Base-by-base conservation (phyloP, 2,797 vertebrate genomes). In the Clamator glandarius region DNA sequence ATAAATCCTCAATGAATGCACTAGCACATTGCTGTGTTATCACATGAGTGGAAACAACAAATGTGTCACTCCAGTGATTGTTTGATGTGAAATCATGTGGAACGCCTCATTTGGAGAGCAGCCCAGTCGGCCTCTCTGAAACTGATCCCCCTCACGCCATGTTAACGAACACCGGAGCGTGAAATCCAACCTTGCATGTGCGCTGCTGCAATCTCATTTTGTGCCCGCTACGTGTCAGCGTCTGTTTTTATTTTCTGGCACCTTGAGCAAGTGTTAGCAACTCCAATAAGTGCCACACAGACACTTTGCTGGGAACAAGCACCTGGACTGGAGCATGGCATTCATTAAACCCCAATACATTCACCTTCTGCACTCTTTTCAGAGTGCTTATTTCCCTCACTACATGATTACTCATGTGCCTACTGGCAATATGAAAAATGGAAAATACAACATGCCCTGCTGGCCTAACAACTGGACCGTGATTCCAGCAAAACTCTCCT, bases 161-260 rank as follows among this genome's bases (percentile, higher is more conserved):
- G 96, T 84, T 96, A 69, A 80, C 63, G 10, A 96, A 96, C 93
- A 59, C 81, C 39, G 19, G 89, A 97, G 95, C 85, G 44, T 98
- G 98, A 98, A 98, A 98, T 77, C 96, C 96, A 98, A 98, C 97
- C 97, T 89, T 36, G 83, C 97, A 96, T 97, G 97, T 97, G 96
- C 17, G 46, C 89, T 26, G 69, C 91, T 59, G 63, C 88, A 42
- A 62, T 51, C 93, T 69, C 83, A 24, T 80, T 76, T n/a, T 41
- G 92, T 79, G 78, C 93, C 91, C 59, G 13, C 95, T 87, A 76
- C 93, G 46, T 96, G 94, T 77, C 92, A 93, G 91, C 74, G 5
- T 95, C 94, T 97, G 92, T 89, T 97, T 97, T 97, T 95, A 94
- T 97, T 97, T 96, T 91, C 92, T 95, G 95, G 96, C 84, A 96